Percentiles rank a stretch among this genome's conserved stretches.
Evolutionary conservation across 2,888 invertebrate species (phyloP).

Genomic region (Carpatolechia fugitivella): DNA sequence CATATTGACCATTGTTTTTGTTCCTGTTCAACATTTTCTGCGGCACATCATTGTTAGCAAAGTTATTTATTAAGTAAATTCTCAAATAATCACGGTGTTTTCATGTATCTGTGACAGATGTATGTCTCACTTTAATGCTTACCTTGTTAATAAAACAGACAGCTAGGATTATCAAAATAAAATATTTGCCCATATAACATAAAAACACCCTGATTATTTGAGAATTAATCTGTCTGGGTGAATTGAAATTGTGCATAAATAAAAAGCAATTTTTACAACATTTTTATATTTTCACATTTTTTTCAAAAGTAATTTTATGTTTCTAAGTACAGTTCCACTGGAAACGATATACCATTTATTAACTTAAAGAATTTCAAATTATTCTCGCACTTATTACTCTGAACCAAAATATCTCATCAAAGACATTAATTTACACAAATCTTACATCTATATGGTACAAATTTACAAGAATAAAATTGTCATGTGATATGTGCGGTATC

Average conservation of each 20-base stretch:
- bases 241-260: constrained; percentile 15
- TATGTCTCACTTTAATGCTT: too few species aligned
- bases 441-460: constrained; percentile 72
- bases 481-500: constrained; percentile 59
- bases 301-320: constrained; percentile 22
- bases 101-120: too few species aligned
- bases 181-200: too few species aligned
- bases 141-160: too few species aligned
- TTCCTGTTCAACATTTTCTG: too few species aligned
- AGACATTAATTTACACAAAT: constrained; percentile 43
- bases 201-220: too few species aligned
- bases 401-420: constrained; percentile 48
- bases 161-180: too few species aligned
- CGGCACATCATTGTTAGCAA: too few species aligned
- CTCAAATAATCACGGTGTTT: too few species aligned
- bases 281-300: constrained; percentile 52
- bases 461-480: constrained; percentile 71
- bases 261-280: constrained; percentile 34
- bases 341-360: background rate
- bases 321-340: constrained; percentile 15
- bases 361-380: background rate
- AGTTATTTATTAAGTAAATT: too few species aligned
- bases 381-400: background rate
- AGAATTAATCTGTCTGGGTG: too few species aligned
- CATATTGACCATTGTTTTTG: constrained; percentile 38